Evolutionary conservation across 2,888 invertebrate species (phyloP).

Genomic region (Ecliptopera silaceata): DNA sequence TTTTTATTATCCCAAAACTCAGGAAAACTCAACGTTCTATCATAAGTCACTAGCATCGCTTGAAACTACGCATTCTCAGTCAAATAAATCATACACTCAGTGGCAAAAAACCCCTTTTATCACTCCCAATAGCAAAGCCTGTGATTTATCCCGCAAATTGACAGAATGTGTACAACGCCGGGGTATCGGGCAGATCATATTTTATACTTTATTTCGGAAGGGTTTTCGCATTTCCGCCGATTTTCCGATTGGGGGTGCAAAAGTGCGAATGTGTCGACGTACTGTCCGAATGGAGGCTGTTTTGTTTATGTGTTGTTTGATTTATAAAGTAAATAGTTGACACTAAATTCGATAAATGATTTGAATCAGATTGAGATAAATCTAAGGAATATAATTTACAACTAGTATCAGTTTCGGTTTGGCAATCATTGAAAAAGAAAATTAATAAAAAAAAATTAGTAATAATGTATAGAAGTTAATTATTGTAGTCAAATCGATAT

Average conservation of each 20-base stretch:
- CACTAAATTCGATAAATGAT: too few relatives aligned
- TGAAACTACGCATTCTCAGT: constrained; percentile 22
- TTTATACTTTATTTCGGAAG: constrained; percentile 51
- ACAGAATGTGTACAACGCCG: constrained; percentile 42
- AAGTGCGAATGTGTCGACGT: constrained; percentile 21
- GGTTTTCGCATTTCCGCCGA: constrained; percentile 29
- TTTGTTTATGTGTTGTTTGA: too few relatives aligned
- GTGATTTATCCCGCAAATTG: constrained; percentile 52
- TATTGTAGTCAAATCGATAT: too few relatives aligned
- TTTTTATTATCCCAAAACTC: background rate
- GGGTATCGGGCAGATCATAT: constrained; percentile 52
- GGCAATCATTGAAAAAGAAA: too few relatives aligned
- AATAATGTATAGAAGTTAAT: too few relatives aligned
- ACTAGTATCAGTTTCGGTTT: too few relatives aligned
- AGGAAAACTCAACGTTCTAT: background rate
- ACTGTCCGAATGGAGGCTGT: too few relatives aligned
- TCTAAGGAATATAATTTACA: too few relatives aligned
- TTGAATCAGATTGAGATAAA: too few relatives aligned
- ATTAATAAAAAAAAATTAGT: too few relatives aligned
- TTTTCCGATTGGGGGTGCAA: constrained; percentile 27
- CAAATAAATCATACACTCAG: constrained; percentile 39
- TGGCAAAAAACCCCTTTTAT: constrained; percentile 43
- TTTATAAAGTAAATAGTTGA: too few relatives aligned
- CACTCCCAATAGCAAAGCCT: constrained; percentile 41
- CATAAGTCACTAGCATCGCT: constrained; percentile 2